Evolutionary conservation across 2,888 invertebrate species (phyloP).

Genomic region (Pseudoips prasinana): DNA sequence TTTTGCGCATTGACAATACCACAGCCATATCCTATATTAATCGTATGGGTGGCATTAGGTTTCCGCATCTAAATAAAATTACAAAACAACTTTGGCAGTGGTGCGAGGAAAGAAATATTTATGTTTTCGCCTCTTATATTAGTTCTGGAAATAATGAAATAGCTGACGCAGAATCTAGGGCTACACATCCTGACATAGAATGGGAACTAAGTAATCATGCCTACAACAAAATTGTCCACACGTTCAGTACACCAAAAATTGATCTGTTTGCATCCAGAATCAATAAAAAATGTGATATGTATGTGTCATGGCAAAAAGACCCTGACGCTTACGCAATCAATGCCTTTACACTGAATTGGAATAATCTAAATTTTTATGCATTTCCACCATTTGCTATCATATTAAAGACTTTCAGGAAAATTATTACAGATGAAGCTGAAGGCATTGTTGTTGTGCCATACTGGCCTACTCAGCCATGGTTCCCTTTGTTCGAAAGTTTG

Average conservation of each 20-base stretch:
- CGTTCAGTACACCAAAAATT: slow-evolving; percentile 1
- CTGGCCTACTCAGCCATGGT: too few species aligned
- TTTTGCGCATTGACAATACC: slow-evolving; percentile 13
- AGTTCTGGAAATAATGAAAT: slow-evolving; percentile 2
- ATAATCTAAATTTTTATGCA: too few species aligned
- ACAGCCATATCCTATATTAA: too few species aligned
- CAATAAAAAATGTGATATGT: slow-evolving; percentile 1
- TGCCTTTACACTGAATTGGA: too few species aligned
- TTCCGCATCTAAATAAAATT: too few species aligned
- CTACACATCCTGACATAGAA: slow-evolving; percentile 1
- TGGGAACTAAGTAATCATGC: not conserved
- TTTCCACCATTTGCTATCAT: slow-evolving; percentile 1
- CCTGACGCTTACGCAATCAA: not conserved
- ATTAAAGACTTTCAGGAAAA: not conserved
- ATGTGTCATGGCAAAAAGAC: slow-evolving; percentile 4
- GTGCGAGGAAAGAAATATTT: slow-evolving; percentile 3
- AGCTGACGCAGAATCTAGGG: slow-evolving; percentile 4
- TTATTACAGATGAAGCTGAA: too few species aligned
- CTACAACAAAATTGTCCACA: not conserved
- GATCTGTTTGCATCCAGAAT: slow-evolving; percentile 9
- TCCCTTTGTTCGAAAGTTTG: too few species aligned
- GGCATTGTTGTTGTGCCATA: too few species aligned
- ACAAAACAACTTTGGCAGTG: slow-evolving; percentile 11
- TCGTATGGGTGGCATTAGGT: too few species aligned
- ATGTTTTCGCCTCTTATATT: too few species aligned